These are phyloP conservation scores for Melanchra persicariae DNA, from an alignment of 2,888 invertebrate genomes.

Conservation along the genomic window DNA sequence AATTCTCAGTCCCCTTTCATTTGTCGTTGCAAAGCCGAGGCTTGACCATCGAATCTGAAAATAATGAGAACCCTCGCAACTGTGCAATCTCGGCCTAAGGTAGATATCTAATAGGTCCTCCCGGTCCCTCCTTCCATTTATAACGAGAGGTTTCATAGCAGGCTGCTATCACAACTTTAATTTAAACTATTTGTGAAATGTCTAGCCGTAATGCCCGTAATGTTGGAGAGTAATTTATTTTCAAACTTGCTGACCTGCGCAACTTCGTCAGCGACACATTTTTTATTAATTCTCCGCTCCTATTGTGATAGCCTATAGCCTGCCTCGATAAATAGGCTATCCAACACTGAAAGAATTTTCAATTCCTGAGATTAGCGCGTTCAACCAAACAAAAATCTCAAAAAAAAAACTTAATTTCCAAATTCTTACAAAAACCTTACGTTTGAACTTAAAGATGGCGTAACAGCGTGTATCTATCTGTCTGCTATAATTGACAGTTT, in stretches of 20 bases:
- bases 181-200: constrained; percentile 32
- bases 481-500: no score
- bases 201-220: constrained; percentile 7
- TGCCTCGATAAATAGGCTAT: no score
- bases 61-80: constrained; percentile 35
- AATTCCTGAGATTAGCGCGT: no score
- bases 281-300: no score
- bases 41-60: constrained; percentile 22
- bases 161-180: constrained; percentile 11
- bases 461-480: no score
- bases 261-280: no score
- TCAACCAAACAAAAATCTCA: no score
- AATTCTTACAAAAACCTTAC: no score
- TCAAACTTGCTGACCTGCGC: not conserved
- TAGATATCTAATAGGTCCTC: constrained; percentile 34
- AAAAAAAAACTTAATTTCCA: no score
- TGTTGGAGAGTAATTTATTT: constrained; percentile 13
- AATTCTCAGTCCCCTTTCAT: constrained; percentile 5
- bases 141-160: constrained; percentile 20
- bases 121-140: not conserved
- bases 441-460: no score
- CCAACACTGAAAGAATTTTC: no score
- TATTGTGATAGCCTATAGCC: no score
- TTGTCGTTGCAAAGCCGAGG: not conserved
- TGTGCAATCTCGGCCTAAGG: constrained; percentile 25